Percentiles rank a stretch among this genome's conserved stretches.
Evolutionary conservation across 2,888 invertebrate genomes (phyloP).

Genomic region (Luffia ferchaultella): DNA sequence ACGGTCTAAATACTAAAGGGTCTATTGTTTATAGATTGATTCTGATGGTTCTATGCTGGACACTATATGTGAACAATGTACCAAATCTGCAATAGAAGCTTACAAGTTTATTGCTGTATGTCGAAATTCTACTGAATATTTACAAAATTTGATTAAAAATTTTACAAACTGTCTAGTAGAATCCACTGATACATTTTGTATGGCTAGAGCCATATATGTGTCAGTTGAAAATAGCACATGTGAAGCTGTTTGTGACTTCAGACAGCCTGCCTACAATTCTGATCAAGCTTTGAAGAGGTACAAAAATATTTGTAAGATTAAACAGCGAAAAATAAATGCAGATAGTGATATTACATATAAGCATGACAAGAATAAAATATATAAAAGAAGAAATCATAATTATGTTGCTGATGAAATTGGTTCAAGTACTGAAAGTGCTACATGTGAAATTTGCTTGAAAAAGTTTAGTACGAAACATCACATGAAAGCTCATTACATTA

Average conservation of each 20-base stretch:
- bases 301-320: neutral
- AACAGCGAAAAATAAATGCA: neutral
- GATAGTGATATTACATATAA: too few relatives aligned
- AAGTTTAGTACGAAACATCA: slow-evolving; percentile 24
- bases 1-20: neutral
- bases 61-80: neutral
- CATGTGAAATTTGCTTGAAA: slow-evolving; percentile 36
- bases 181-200: neutral
- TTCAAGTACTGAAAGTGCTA: slow-evolving; percentile 1
- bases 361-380: neutral
- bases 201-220: neutral
- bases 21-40: neutral
- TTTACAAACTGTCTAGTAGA: neutral
- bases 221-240: neutral
- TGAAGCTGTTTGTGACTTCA: neutral
- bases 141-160: neutral
- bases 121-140: neutral
- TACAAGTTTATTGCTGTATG: neutral
- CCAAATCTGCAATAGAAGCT: neutral
- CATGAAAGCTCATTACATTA: slow-evolving; percentile 33
- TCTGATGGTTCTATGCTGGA: neutral
- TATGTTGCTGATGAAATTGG: neutral
- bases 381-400: neutral
- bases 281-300: neutral
- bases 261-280: neutral